Evolutionary conservation across 2,888 invertebrate genomes (phyloP).

Genomic region (Agrotis ipsilon): DNA sequence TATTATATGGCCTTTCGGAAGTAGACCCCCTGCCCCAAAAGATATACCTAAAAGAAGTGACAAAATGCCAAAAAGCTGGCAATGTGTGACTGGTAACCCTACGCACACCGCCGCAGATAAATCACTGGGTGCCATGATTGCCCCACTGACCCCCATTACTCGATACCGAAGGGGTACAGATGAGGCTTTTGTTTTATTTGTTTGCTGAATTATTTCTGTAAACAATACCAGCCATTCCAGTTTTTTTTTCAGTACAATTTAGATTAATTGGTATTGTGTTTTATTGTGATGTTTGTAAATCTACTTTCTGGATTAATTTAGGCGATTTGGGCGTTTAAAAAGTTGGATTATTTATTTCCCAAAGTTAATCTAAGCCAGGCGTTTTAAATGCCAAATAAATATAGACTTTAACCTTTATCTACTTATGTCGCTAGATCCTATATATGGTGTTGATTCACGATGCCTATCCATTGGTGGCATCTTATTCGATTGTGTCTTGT

Average conservation of each 20-base stretch:
- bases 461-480: too few relatives aligned
- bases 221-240: slow-evolving; percentile 4
- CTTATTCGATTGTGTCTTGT: too few relatives aligned
- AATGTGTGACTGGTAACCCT: too few relatives aligned
- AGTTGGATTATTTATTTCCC: not conserved
- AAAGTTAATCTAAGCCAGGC: too few relatives aligned
- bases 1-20: too few relatives aligned
- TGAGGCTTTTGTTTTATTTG: slow-evolving; percentile 41
- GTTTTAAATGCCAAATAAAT: not conserved
- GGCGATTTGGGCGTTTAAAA: not conserved
- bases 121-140: slow-evolving; percentile 52
- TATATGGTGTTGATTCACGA: too few relatives aligned
- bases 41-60: too few relatives aligned
- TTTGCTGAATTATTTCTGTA: slow-evolving; percentile 44
- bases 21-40: too few relatives aligned
- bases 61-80: too few relatives aligned
- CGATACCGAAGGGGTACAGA: slow-evolving; percentile 47
- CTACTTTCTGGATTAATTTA: not conserved
- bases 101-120: slow-evolving; percentile 45
- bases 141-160: slow-evolving; percentile 56
- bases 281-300: slow-evolving; percentile 6
- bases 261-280: slow-evolving; percentile 10
- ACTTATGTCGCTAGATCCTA: too few relatives aligned
- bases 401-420: too few relatives aligned
- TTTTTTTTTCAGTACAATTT: slow-evolving; percentile 17